These are phyloP conservation scores for Argyrosomus japonicus DNA, from an alignment of 2,113 vertebrate species.

Conservation along the genomic window DNA sequence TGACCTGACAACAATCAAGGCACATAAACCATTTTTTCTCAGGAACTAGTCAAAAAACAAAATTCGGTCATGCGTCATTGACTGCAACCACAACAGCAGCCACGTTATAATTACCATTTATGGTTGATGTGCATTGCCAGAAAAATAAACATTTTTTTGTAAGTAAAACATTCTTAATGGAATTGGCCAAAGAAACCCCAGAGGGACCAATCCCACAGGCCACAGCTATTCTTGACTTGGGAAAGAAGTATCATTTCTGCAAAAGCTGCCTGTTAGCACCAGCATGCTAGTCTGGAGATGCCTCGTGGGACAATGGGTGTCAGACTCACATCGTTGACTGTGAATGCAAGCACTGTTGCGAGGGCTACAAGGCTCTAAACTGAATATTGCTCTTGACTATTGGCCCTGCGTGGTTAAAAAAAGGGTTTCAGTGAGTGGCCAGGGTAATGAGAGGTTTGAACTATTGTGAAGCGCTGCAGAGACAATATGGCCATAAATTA, in stretches of 20 bases:
- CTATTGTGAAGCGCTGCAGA: slow-evolving; percentile 60
- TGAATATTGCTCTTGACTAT: slow-evolving; percentile 61
- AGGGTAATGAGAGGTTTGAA: slow-evolving; percentile 63
- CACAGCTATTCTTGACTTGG: slow-evolving; percentile 83
- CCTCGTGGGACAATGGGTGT: slow-evolving; percentile 72
- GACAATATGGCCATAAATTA: slow-evolving; percentile 82
- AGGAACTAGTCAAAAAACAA: slow-evolving; percentile 26
- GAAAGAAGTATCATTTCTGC: slow-evolving; percentile 79
- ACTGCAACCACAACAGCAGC: slow-evolving; percentile 23
- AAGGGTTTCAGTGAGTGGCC: slow-evolving; percentile 46
- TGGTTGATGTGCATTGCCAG: slow-evolving; percentile 59
- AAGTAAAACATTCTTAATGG: slow-evolving; percentile 56
- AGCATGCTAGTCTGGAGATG: slow-evolving; percentile 64
- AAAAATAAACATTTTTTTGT: slow-evolving; percentile 41
- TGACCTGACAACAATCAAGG: neutral
- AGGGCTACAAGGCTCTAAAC: slow-evolving; percentile 34
- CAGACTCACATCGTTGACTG: slow-evolving; percentile 71
- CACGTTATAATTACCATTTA: slow-evolving; percentile 78
- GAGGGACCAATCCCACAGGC: slow-evolving; percentile 66
- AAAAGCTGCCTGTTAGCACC: slow-evolving; percentile 68
- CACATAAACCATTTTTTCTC: slow-evolving; percentile 23
- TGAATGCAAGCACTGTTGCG: slow-evolving; percentile 70
- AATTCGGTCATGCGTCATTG: slow-evolving; percentile 34
- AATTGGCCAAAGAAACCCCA: slow-evolving; percentile 42
- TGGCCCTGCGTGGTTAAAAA: slow-evolving; percentile 19